A percentile compares a stretch with the other conserved stretches of the same genome.
phyloP scores from a whole-genome alignment of 30 jellyfish, hydroid and myxozoan species.

The Aurelia coerulea region DNA sequence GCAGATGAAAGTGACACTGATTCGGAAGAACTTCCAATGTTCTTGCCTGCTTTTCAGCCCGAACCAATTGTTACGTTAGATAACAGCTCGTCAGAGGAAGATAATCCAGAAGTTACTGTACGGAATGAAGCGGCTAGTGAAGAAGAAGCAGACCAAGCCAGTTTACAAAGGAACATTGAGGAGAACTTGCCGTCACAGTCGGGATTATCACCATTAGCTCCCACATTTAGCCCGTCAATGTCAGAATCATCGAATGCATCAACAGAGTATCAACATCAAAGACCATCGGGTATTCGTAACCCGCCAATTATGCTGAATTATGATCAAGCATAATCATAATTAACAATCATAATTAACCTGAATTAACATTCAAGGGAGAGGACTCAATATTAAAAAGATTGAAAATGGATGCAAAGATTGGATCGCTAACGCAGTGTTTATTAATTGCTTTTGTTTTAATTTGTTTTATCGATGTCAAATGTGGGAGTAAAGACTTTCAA shows the following conservation, averaged over 20 bases:
- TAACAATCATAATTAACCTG: too few relatives aligned
- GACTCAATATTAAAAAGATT: not conserved
- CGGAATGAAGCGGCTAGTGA: not conserved
- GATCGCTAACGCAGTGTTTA: not conserved
- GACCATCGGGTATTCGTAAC: conserved; percentile 17
- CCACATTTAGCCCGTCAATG: not conserved
- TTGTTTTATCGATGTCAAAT: not conserved
- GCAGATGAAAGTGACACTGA: conserved; percentile 22
- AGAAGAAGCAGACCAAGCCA: conserved; percentile 23
- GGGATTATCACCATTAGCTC: conserved; percentile 11
- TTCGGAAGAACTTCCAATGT: conserved; percentile 22
- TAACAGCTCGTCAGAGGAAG: not conserved
- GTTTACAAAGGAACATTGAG: not conserved
- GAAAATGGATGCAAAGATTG: not conserved
- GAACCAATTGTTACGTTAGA: conserved; percentile 6
- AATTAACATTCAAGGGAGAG: too few relatives aligned
- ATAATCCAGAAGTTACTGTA: not conserved
- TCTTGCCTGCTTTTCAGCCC: conserved; percentile 17
- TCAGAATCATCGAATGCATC: conserved; percentile 6
- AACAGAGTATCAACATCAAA: not conserved
- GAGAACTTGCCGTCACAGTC: not conserved
- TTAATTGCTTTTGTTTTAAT: not conserved
- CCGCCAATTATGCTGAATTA: conserved; percentile 29
- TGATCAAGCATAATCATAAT: not conserved
- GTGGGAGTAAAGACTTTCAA: conserved; percentile 41